These are phyloP conservation scores for Tadarida brasiliensis DNA, from an alignment of 2,797 vertebrate genomes.

Conservation along the genomic window DNA sequence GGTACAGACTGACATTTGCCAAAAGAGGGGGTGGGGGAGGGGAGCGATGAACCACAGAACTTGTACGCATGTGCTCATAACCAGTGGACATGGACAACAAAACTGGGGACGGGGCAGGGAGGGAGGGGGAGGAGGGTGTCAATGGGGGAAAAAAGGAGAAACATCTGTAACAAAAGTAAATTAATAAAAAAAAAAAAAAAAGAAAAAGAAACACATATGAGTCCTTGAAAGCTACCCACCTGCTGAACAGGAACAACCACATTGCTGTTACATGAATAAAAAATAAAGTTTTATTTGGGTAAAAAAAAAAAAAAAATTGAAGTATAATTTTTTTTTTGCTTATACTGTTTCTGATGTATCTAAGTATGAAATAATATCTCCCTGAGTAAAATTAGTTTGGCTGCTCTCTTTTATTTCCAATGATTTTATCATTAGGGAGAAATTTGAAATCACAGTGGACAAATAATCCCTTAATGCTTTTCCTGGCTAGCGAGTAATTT, in stretches of 20 bases:
- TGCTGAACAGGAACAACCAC: background rate
- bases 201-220: background rate
- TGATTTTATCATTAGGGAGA: conserved; percentile 76
- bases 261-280: background rate
- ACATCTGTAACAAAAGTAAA: no score
- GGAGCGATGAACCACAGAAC: no score
- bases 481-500: conserved; percentile 75
- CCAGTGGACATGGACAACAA: no score
- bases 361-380: conserved; percentile 68
- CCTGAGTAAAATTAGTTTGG: conserved; percentile 75
- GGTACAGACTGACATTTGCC: no score
- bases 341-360: conserved; percentile 61
- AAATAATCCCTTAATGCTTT: conserved; percentile 81
- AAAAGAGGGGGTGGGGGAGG: no score
- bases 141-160: no score
- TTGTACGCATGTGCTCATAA: no score
- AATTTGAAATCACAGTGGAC: conserved; percentile 66
- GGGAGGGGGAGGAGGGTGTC: no score
- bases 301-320: conserved; percentile 24
- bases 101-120: no score
- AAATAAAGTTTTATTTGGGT: background rate
- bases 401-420: conserved; percentile 64
- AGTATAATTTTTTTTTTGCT: conserved; percentile 65
- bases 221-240: background rate
- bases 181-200: no score